Base-by-base conservation (phyloP, 1,140 invertebrate species). In the Melipona quadrifasciata region DNA sequence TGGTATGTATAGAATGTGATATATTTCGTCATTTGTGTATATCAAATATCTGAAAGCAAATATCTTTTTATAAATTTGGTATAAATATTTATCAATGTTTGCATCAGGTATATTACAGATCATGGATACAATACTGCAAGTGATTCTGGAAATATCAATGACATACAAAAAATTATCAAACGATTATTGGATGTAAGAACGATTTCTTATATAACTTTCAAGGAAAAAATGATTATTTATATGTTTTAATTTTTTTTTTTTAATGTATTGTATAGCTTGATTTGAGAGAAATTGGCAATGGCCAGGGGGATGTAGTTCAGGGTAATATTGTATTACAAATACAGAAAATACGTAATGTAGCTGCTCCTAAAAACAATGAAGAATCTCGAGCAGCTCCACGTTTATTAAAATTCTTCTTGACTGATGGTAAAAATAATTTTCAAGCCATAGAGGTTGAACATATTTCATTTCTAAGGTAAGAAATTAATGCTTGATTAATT, bases 331-430 rank as follows among this genome's bases (percentile, higher is more conserved):
- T 99, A 19, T 94, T 98, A 34, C 98, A 99, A 96, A 96, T 99
- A 89, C 97, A 97, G 93, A 98, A 98, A 93, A 95, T 98, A 68
- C 95, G 97, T 24, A 99, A 99, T 95, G 96, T 98, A 65, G 96
- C 97, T 61, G 98, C 98, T 31, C 98, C 98, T n/a, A 98, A 98
- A 95, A 96, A 96, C 61, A 98, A 98, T 94, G 98, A 98, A 92
- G 97, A 98, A 88, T 98, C 97, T 24, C 96, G 96, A 87, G 95
- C 95, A 76, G 97, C 97, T 67, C 98, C 98, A 2, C 95, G 97
- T 19, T 96, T 99, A 95, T 94, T 99, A 73, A 98, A 98, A 92
- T 89, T 99, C 27, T 97, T 96, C 1, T 92, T 99, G 74, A 98
- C 97, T 31, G 98, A 99, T 95, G 98, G 98, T 4, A 97, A 97